Evolutionary conservation across 2,113 vertebrate genomes (phyloP).

Genomic region (Aspidoscelis tigris): DNA sequence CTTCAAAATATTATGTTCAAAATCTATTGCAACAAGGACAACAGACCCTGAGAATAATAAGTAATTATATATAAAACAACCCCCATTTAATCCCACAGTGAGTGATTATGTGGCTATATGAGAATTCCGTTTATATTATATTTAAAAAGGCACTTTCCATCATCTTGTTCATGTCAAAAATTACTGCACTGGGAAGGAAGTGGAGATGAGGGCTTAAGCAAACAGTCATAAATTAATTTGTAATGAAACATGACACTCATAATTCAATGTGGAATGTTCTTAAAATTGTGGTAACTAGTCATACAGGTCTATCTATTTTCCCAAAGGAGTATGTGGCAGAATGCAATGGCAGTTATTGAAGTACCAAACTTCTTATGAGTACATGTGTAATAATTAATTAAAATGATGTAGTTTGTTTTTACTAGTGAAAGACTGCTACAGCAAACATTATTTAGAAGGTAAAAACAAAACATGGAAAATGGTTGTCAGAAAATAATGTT

Average conservation of each 20-base stretch:
- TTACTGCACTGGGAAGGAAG: slow-evolving; percentile 52
- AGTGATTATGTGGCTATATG: slow-evolving; percentile 18
- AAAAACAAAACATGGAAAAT: slow-evolving; percentile 13
- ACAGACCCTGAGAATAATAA: not conserved
- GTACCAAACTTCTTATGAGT: slow-evolving; percentile 43
- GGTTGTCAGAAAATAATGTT: not conserved
- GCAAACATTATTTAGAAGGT: slow-evolving; percentile 10
- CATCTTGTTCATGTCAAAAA: slow-evolving; percentile 58
- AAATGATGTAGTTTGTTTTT: slow-evolving; percentile 45
- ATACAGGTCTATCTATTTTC: slow-evolving; percentile 53
- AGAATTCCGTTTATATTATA: slow-evolving; percentile 58
- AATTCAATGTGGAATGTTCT: slow-evolving; percentile 72
- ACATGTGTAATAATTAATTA: slow-evolving; percentile 56
- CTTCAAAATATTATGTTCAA: slow-evolving; percentile 19
- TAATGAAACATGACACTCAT: slow-evolving; percentile 72
- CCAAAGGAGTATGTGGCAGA: slow-evolving; percentile 53
- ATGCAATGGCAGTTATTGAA: slow-evolving; percentile 56
- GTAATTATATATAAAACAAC: not conserved
- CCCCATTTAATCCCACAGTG: not conserved
- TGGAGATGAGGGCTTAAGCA: slow-evolving; percentile 61
- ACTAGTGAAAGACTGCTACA: slow-evolving; percentile 44
- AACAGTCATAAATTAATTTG: slow-evolving; percentile 71
- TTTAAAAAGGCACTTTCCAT: slow-evolving; percentile 32
- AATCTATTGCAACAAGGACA: slow-evolving; percentile 3
- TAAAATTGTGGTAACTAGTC: slow-evolving; percentile 62